phyloP scores from a whole-genome alignment of 1,140 invertebrate genomes.

The Amphibalanus amphitrite region DNA sequence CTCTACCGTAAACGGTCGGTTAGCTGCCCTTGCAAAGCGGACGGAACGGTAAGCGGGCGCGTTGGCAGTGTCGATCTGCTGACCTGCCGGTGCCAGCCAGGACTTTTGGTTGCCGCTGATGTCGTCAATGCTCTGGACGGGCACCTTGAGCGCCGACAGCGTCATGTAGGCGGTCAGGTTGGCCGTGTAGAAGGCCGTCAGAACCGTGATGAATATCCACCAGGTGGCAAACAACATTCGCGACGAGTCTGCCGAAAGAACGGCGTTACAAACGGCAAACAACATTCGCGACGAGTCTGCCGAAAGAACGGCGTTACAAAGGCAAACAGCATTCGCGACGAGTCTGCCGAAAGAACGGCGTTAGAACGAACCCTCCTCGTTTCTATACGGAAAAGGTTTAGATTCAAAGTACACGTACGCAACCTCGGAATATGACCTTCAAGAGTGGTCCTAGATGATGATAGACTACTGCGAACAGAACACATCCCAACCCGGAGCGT shows the following conservation, averaged over 20 bases:
- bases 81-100: background rate
- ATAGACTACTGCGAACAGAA: too few relatives aligned
- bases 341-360: too few relatives aligned
- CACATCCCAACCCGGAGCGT: too few relatives aligned
- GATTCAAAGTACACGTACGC: too few relatives aligned
- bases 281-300: conserved; percentile 60
- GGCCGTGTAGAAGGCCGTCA: conserved; percentile 81
- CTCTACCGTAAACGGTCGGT: too few relatives aligned
- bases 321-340: conserved; percentile 16
- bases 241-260: too few relatives aligned
- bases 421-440: too few relatives aligned
- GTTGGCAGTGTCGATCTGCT: background rate
- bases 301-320: too few relatives aligned
- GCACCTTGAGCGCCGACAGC: conserved; percentile 58
- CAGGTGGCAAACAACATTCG: conserved; percentile 71
- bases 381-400: conserved; percentile 6
- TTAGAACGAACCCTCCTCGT: background rate
- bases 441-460: too few relatives aligned
- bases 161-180: conserved; percentile 78
- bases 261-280: too few relatives aligned
- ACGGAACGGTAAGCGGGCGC: too few relatives aligned
- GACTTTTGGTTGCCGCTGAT: conserved; percentile 24
- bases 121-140: conserved; percentile 47
- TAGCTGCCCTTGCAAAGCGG: too few relatives aligned
- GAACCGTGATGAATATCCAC: conserved; percentile 74